Percentiles rank a stretch among this genome's conserved stretches.
These are phyloP conservation scores for Pristionchus exspectatus DNA, from an alignment of 2,888 invertebrate species.

Conservation along the genomic window DNA sequence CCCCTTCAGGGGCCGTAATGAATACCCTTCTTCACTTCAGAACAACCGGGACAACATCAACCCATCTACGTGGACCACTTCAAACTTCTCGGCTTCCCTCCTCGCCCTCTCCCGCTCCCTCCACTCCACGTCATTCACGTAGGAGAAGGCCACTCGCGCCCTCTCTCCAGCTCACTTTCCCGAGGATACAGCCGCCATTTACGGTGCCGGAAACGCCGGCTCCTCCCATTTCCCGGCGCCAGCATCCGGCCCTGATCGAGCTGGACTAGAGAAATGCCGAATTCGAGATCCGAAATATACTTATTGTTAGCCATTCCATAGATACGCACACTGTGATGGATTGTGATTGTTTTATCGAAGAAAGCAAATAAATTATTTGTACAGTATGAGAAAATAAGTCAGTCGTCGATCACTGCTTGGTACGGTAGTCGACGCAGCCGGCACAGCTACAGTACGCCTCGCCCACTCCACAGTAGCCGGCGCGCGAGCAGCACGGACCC, in stretches of 20 bases:
- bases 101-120: background rate
- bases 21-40: slow-evolving; percentile 8
- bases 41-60: slow-evolving; percentile 3
- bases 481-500: slow-evolving; percentile 61
- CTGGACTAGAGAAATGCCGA: background rate
- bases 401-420: background rate
- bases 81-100: background rate
- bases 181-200: background rate
- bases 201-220: background rate
- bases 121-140: background rate
- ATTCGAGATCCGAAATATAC: too few species aligned
- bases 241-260: background rate
- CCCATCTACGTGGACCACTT: background rate
- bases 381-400: background rate
- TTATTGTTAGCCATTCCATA: slow-evolving; percentile 21
- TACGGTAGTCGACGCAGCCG: slow-evolving; percentile 66
- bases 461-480: slow-evolving; percentile 73
- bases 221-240: background rate
- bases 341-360: background rate
- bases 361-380: background rate
- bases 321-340: background rate
- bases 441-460: slow-evolving; percentile 67
- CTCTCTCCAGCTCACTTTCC: background rate
- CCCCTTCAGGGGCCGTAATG: background rate
- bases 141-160: background rate